These are phyloP conservation scores for Steinernema hermaphroditum DNA, from an alignment of 2,888 invertebrate species.

Conservation along the genomic window DNA sequence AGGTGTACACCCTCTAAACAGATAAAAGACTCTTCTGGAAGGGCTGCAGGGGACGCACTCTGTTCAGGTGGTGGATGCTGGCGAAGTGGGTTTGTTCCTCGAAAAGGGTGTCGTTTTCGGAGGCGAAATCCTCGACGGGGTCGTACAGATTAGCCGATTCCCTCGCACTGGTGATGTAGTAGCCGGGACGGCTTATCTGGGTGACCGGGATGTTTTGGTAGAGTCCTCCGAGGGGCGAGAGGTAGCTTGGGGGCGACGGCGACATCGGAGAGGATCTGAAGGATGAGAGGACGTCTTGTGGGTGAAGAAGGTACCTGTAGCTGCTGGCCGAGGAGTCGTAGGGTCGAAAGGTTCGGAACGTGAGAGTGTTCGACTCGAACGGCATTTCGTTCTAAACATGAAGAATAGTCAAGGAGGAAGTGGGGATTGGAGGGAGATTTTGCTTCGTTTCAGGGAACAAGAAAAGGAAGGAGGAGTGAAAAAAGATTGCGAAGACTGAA, in stretches of 20 bases:
- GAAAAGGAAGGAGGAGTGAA: background rate
- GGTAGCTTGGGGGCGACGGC: background rate
- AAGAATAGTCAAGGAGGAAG: background rate
- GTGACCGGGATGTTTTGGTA: conserved; percentile 15
- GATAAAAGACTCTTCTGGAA: background rate
- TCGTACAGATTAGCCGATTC: conserved; percentile 10
- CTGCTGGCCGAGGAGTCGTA: conserved; percentile 1
- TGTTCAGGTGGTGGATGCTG: conserved; percentile 14
- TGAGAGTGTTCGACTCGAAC: conserved; percentile 10
- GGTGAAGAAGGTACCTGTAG: conserved; percentile 7
- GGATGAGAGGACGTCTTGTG: too few species aligned
- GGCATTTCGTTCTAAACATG: conserved; percentile 19
- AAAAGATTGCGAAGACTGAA: background rate
- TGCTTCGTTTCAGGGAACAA: background rate
- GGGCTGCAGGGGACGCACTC: background rate
- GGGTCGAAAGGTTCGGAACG: conserved; percentile 28
- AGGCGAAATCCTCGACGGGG: background rate
- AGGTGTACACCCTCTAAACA: conserved; percentile 23
- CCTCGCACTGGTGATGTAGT: conserved; percentile 15
- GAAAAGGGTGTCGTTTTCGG: conserved; percentile 14
- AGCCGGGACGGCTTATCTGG: background rate
- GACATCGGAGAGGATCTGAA: conserved; percentile 13
- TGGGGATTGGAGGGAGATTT: background rate
- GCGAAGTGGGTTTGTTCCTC: background rate
- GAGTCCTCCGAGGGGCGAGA: background rate